Percentiles rank a stretch among this genome's conserved stretches.
Evolutionary conservation across 2,797 vertebrate genomes (phyloP).

Genomic region (Kryptolebias ocellatus): DNA sequence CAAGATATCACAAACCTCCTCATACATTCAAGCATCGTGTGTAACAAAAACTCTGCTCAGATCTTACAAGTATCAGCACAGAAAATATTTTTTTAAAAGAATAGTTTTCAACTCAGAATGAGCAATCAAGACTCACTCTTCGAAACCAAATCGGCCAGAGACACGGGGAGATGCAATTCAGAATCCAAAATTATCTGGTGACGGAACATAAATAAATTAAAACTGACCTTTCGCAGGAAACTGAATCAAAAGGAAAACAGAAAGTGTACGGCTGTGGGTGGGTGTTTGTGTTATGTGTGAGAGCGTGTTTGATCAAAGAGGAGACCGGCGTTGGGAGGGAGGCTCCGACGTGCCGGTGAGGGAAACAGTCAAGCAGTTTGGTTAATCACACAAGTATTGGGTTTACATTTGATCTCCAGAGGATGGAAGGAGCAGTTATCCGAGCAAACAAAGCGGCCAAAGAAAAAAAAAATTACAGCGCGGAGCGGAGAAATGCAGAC

Average conservation of each 20-base stretch:
- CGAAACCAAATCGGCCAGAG: constrained; percentile 31
- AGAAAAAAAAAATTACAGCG: not conserved
- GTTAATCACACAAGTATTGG: constrained; percentile 35
- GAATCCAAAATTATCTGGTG: constrained; percentile 51
- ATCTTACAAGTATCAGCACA: constrained; percentile 15
- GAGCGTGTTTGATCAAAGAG: constrained; percentile 50
- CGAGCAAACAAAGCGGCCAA: constrained; percentile 5
- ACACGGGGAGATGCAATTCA: constrained; percentile 6
- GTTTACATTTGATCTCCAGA: constrained; percentile 35
- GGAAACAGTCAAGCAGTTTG: constrained; percentile 37
- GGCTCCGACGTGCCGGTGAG: constrained; percentile 38
- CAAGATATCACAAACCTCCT: not conserved
- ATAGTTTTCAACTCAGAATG: constrained; percentile 18
- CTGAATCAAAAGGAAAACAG: constrained; percentile 57
- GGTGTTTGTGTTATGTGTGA: constrained; percentile 20
- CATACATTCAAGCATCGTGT: constrained; percentile 4
- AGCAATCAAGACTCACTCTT: constrained; percentile 35
- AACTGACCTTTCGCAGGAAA: constrained; percentile 47
- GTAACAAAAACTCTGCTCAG: not conserved
- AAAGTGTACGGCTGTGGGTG: constrained; percentile 34
- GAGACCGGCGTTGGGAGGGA: constrained; percentile 15
- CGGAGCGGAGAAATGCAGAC: not conserved
- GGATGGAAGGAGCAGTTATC: constrained; percentile 14
- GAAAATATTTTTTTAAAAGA: not conserved
- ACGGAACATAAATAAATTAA: constrained; percentile 23